Evolutionary conservation across 2,888 invertebrate genomes (phyloP).

Genomic region (Teleiodes luculella): DNA sequence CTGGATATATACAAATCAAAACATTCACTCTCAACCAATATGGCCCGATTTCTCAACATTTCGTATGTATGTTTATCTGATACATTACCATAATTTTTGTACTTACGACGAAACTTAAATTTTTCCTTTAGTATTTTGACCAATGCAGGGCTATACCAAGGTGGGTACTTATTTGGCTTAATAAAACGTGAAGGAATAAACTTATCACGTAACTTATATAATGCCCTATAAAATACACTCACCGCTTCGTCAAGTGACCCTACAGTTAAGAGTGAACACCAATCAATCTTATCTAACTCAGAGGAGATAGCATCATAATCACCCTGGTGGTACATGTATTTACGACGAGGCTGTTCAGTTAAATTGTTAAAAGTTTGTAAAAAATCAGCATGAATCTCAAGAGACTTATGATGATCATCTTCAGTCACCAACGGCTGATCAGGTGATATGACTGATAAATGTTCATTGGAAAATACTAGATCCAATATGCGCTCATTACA

Average conservation of each 20-base stretch:
- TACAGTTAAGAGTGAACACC: not conserved
- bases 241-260: not conserved
- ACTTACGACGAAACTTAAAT: too few relatives aligned
- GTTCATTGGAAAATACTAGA: not conserved
- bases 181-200: not conserved
- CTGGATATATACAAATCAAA: not conserved
- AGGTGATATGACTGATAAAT: not conserved
- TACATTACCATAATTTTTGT: constrained; percentile 2
- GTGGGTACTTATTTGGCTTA: not conserved
- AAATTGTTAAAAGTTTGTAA: not conserved
- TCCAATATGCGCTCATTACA: not conserved
- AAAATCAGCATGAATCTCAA: not conserved
- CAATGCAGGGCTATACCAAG: constrained; percentile 1
- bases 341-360: not conserved
- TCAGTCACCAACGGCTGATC: not conserved
- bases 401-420: constrained; percentile 2
- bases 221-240: not conserved
- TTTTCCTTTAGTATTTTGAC: constrained; percentile 5
- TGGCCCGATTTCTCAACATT: not conserved
- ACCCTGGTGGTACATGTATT: not conserved
- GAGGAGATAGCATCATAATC: not conserved
- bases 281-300: constrained; percentile 3
- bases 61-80: constrained; percentile 1
- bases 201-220: not conserved
- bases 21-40: not conserved